Base-by-base conservation (phyloP, 2,888 invertebrate species). In the Macaria liturata region DNA sequence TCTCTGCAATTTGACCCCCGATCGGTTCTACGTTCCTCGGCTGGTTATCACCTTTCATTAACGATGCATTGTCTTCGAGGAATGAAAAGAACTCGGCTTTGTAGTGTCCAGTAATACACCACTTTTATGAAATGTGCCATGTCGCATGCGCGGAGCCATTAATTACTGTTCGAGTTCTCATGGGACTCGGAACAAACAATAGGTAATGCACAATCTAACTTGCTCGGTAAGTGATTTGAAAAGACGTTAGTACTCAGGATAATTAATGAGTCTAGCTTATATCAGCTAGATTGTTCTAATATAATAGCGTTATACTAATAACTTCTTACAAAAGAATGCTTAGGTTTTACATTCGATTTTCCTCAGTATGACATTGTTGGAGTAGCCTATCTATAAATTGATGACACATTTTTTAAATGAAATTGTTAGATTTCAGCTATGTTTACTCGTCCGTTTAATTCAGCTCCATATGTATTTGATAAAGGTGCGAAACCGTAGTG, bases 1-100 rank as follows among this genome's bases (percentile, higher is more conserved):
- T 75, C 76, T 69, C 54, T 66, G 66, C 52, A 60, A 68, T 70
- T 65, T 76, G 74, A 74, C 75, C 71, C 60, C 65, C 61, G 62
- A 67, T 74, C 60, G 64, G 61, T 64, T 66, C 59, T 57, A 56
- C 57, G 62, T 64, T 60, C 63, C 61, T 68, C 45, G 59, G 58
- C 57, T 64, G 54, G 73, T 77, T 75, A 74, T 57, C 67, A 55
- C 60, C 62, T 44, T 54, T 51, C 40, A 51, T 45, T 46, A 47
- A 48, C 44, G 42, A 9, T 43, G 9, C 34, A 37, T 37, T 37
- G 7, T 4, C 34, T 37, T 6, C 34, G 34, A 37, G 4, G 7
- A 37, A 37, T 37, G 4, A 4, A 37, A 37, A 37, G 34, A 37
- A 37, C 34, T 7, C 7, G 34, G 20, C 20, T 20, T 20, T 20